Evolutionary conservation across 1,140 invertebrate genomes (phyloP), one percentile per base, ranked within the genome.

Genomic region (Penaeus japonicus): DNA sequence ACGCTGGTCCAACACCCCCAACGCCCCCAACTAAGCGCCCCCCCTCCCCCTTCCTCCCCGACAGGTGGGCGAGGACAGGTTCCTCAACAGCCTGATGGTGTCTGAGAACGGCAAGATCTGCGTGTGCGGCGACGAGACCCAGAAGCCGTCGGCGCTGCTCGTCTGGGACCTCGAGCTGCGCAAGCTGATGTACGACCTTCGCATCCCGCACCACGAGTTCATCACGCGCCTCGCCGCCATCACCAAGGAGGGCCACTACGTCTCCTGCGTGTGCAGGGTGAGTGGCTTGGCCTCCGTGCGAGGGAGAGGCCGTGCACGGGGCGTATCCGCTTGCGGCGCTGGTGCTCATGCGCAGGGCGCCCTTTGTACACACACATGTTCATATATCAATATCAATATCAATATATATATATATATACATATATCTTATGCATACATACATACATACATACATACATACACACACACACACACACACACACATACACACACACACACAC

Each of bases 71-170:
- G 96, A 97, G 92, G 96, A 97, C 92, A 94, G 97, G 85, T 98
- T 97, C 92, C 94, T 98, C 0, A 97, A 98, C 93, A 97, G 96
- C 18, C 92, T 98, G 80, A 94, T 97, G 32, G 96, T 97, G 59
- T 97, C 96, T 70, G 96, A 96, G 62, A 96, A 98, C 93, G 97
- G 96, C 92, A 92, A 96, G 95, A 95, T 97, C 47, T 94, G 97
- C 86, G 97, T 97, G 12, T 98, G 97, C 92, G 97, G 97, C 4
- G 97, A 98, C 92, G 97, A 97, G 93, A 97, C 96, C 1, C 96
- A 97, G 92, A 97, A 97, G 92, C 96, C 96, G 10, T 97, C 97
- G 92, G 96, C 97, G 0, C 93, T 98, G 89, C 94, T 98, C 18
- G 96, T 97, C 12, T 98, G 97, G 97, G 96, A 97, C 91, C 93